A percentile compares a stretch with the other conserved stretches of the same genome.
These are phyloP conservation scores for Geotrupes spiniger DNA, from an alignment of 2,888 invertebrate species.

Conservation along the genomic window DNA sequence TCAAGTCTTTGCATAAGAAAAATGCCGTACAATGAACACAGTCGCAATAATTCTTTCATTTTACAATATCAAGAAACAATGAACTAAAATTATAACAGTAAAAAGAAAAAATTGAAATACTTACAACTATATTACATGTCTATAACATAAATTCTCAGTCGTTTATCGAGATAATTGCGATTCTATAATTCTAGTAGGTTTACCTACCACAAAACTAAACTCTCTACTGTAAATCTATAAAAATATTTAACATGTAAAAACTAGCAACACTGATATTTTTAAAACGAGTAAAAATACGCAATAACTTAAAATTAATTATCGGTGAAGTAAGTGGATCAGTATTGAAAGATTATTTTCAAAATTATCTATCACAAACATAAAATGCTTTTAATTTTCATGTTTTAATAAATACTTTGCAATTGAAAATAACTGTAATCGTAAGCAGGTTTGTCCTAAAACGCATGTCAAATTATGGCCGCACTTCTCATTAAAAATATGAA, in stretches of 20 bases:
- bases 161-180: neutral
- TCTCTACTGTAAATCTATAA: too few species aligned
- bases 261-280: neutral
- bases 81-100: constrained; percentile 1
- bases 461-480: too few species aligned
- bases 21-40: neutral
- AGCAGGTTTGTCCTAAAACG: too few species aligned
- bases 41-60: constrained; percentile 9
- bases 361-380: neutral
- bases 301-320: neutral
- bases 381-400: neutral
- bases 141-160: constrained; percentile 1
- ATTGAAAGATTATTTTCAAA: neutral
- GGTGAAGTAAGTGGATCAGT: neutral
- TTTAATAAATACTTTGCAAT: too few species aligned
- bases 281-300: neutral
- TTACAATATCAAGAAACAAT: constrained; percentile 6
- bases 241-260: constrained; percentile 2
- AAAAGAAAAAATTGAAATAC: constrained; percentile 6
- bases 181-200: neutral
- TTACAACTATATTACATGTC: constrained; percentile 4
- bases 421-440: too few species aligned
- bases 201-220: too few species aligned
- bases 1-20: neutral
- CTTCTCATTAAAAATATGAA: too few species aligned